Conservation (phyloP, 2,888 invertebrate genomes). For the Temnothorax ravouxi region DNA sequence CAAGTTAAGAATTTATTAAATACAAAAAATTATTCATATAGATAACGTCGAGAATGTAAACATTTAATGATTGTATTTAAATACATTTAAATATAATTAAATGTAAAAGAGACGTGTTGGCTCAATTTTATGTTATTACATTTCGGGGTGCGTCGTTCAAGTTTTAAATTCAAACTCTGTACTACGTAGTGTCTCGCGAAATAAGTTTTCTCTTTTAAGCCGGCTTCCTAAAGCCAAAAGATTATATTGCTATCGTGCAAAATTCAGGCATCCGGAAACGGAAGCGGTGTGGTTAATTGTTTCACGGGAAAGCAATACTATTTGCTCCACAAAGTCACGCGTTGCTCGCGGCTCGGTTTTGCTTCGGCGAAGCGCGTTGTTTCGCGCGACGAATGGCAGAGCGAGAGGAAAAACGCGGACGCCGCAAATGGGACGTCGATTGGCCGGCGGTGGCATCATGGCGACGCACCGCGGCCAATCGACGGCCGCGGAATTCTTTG, state of each 20-base stretch:
- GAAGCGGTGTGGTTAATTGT: constrained; percentile 18
- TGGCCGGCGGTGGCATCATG: constrained; percentile 68
- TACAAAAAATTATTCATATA: neutral
- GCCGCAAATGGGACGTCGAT: constrained; percentile 60
- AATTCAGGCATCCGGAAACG: constrained; percentile 36
- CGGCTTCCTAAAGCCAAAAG: neutral
- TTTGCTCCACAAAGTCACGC: constrained; percentile 10
- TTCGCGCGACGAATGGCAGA: constrained; percentile 32
- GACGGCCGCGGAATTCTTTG: constrained; percentile 67
- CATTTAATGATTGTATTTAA: neutral
- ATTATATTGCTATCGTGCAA: neutral
- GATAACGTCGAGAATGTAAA: neutral
- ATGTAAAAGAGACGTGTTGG: neutral
- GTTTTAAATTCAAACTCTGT: neutral
- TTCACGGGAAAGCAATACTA: constrained; percentile 19
- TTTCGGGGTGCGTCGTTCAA: neutral
- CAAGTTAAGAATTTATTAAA: neutral
- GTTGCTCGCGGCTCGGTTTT: constrained; percentile 8
- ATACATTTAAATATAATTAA: neutral
- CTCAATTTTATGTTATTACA: neutral
- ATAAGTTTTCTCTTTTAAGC: neutral
- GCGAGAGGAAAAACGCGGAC: constrained; percentile 39
- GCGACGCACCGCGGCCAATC: constrained; percentile 71
- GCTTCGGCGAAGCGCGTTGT: constrained; percentile 21
- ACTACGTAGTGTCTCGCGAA: too few species aligned